These are phyloP conservation scores for Lordiphosa fenestrarum DNA, from an alignment of 2,888 invertebrate genomes.

Conservation along the genomic window DNA sequence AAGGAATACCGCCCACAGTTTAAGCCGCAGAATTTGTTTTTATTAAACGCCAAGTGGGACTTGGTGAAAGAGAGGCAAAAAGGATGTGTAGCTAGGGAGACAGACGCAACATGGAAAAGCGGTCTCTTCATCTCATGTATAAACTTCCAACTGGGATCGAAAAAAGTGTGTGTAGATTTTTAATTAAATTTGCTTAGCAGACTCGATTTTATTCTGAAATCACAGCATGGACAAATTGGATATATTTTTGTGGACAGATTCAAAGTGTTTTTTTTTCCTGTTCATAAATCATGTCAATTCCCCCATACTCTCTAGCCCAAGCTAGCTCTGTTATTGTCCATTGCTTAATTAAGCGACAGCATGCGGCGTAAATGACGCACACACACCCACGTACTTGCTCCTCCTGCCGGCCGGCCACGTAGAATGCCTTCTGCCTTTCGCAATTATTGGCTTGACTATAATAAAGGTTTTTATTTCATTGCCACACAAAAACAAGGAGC, in stretches of 20 bases:
- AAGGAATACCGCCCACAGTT: conserved; percentile 23
- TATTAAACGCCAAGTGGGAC: conserved; percentile 18
- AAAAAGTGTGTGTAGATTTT: background rate
- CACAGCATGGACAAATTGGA: background rate
- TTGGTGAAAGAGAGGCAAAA: background rate
- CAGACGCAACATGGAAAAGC: conserved; percentile 8
- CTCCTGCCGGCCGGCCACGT: conserved; percentile 2
- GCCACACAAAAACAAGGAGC: conserved; percentile 43
- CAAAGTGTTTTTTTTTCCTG: background rate
- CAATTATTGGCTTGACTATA: conserved; percentile 51
- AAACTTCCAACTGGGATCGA: no score
- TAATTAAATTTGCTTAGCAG: conserved; percentile 8
- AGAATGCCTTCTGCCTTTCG: conserved; percentile 34
- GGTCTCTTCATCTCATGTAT: conserved; percentile 1
- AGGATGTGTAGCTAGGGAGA: background rate
- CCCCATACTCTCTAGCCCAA: conserved; percentile 15
- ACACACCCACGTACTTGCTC: background rate
- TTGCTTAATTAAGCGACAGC: conserved; percentile 62
- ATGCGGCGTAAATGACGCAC: conserved; percentile 35
- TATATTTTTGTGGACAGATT: conserved; percentile 1
- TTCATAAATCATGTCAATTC: conserved; percentile 53
- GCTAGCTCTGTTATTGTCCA: conserved; percentile 17
- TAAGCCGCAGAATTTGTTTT: conserved; percentile 27
- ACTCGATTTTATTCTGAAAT: background rate
- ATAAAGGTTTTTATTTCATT: conserved; percentile 56